phyloP scores from a whole-genome alignment of 2,113 vertebrate species.

The Neoarius graeffei region DNA sequence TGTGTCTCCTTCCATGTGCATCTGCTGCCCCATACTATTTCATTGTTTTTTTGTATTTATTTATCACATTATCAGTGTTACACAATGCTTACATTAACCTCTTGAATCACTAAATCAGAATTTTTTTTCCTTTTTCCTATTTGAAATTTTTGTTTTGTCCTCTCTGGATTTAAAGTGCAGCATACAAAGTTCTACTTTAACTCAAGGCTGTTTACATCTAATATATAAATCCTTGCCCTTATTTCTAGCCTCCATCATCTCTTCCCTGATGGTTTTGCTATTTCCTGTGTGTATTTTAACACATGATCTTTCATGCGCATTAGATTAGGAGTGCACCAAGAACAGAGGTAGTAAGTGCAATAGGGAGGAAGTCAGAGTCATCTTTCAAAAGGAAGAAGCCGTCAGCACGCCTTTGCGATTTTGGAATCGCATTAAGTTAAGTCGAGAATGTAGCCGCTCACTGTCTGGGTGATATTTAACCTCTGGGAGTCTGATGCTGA shows the following conservation, averaged over 20 bases:
- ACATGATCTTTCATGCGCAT: constrained; percentile 27
- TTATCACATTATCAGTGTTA: background rate
- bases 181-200: background rate
- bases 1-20: background rate
- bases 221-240: background rate
- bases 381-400: constrained; percentile 28
- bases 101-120: background rate
- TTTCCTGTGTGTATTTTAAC: constrained; percentile 34
- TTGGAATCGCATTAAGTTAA: constrained; percentile 38
- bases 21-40: background rate
- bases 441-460: constrained; percentile 5
- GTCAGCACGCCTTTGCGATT: constrained; percentile 10
- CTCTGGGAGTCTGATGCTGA: constrained; percentile 26
- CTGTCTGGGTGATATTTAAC: constrained; percentile 35
- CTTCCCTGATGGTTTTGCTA: constrained; percentile 12
- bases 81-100: background rate
- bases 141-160: background rate
- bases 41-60: background rate
- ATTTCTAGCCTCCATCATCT: background rate
- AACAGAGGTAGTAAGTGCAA: constrained; percentile 21
- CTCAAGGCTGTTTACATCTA: background rate
- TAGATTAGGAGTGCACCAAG: constrained; percentile 28
- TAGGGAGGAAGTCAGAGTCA: constrained; percentile 23
- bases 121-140: background rate
- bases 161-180: background rate